Evolutionary conservation across 2,113 vertebrate genomes (phyloP).

Genomic region (Numida meleagris): DNA sequence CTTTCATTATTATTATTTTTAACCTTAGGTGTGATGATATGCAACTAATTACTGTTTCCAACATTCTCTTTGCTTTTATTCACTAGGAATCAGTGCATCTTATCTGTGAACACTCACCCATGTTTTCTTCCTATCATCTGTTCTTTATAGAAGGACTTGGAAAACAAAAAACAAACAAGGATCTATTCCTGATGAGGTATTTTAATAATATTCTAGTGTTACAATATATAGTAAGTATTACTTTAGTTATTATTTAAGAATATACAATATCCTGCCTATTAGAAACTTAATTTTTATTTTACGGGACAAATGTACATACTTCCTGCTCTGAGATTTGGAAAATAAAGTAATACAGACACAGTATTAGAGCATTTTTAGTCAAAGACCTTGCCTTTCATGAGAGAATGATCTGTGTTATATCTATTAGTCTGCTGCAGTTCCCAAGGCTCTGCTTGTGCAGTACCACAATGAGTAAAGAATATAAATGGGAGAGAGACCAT

Average conservation of each 20-base stretch:
- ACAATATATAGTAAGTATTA: neutral
- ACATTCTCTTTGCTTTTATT: neutral
- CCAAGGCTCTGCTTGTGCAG: neutral
- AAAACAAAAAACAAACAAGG: neutral
- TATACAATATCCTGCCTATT: neutral
- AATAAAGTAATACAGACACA: neutral
- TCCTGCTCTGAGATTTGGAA: neutral
- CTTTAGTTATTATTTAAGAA: neutral
- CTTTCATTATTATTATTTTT: neutral
- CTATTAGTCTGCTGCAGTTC: neutral
- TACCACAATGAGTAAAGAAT: neutral
- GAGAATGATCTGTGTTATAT: neutral
- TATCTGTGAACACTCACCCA: neutral
- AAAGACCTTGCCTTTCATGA: neutral
- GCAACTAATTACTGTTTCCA: neutral
- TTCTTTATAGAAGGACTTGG: neutral
- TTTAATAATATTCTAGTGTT: neutral
- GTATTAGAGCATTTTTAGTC: neutral
- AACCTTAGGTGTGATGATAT: neutral
- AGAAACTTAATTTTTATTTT: neutral
- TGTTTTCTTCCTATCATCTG: neutral
- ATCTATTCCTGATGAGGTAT: neutral
- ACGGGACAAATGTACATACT: neutral
- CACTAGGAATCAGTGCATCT: neutral
- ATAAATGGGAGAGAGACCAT: slow-evolving; percentile 6